phyloP scores from a whole-genome alignment of 2,113 vertebrate genomes.

The Terrapene triunguis region DNA sequence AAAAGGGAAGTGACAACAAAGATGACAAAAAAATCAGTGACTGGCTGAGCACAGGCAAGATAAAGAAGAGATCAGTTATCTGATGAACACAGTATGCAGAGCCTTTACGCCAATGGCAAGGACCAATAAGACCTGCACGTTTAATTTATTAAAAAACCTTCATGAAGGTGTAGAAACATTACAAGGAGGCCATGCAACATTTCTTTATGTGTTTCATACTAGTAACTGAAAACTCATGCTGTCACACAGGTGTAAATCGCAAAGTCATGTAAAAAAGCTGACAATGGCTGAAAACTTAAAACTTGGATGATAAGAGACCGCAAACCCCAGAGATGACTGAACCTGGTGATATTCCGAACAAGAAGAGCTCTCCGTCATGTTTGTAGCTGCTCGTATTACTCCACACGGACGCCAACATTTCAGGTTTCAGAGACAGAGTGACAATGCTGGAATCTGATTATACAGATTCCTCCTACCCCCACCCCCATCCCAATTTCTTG shows the following conservation, averaged over 20 bases:
- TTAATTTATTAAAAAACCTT: neutral
- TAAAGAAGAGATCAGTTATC: neutral
- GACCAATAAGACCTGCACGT: neutral
- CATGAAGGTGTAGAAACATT: neutral
- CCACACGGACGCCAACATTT: neutral
- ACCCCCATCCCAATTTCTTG: too few species aligned
- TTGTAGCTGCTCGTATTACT: neutral
- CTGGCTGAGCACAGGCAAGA: too few species aligned
- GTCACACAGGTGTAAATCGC: neutral
- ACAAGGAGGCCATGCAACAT: neutral
- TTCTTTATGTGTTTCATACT: neutral
- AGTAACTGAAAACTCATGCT: neutral
- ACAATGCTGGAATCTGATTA: neutral
- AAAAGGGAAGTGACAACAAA: neutral
- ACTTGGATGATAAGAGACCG: neutral
- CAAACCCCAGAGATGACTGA: neutral
- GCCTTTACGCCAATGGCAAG: neutral
- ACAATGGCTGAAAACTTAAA: neutral
- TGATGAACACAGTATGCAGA: neutral
- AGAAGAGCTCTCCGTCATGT: neutral
- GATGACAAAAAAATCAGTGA: neutral
- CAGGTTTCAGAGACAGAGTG: neutral
- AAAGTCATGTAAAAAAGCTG: neutral
- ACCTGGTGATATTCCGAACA: neutral
- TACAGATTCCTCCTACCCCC: neutral